Evolutionary conservation across 2,888 invertebrate genomes (phyloP).

Genomic region (Seira ritae): DNA sequence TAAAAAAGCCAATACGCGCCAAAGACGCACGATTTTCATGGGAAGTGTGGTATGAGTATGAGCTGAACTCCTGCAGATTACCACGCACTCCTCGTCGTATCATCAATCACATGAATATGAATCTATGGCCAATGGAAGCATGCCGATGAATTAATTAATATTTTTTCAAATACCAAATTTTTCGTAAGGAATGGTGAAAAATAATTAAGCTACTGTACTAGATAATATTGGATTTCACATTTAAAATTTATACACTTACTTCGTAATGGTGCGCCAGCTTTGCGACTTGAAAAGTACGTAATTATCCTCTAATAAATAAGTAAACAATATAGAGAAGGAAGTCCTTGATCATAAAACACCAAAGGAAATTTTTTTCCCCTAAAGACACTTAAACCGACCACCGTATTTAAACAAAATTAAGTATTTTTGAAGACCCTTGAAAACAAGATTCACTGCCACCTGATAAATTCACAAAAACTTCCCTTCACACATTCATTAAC

Average conservation of each 20-base stretch:
- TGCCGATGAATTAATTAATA: background rate
- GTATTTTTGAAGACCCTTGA: too few relatives aligned
- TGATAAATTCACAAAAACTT: too few relatives aligned
- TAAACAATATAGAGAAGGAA: too few relatives aligned
- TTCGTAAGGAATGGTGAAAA: background rate
- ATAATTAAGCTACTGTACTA: background rate
- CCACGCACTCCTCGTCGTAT: background rate
- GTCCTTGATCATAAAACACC: too few relatives aligned
- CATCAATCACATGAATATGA: too few relatives aligned
- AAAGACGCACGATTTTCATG: background rate
- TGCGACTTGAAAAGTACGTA: background rate
- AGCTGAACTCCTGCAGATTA: too few relatives aligned
- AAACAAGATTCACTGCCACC: too few relatives aligned
- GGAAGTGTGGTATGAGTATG: background rate
- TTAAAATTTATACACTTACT: background rate
- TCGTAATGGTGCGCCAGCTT: constrained; percentile 17
- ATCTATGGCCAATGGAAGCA: background rate
- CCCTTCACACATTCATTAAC: too few relatives aligned
- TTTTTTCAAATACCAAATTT: background rate
- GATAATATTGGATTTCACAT: background rate
- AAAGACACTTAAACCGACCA: too few relatives aligned
- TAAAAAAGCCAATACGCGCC: background rate
- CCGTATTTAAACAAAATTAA: too few relatives aligned
- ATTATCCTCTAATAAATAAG: background rate
- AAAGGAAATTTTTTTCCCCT: too few relatives aligned